Evolutionary conservation across 2,797 vertebrate genomes (phyloP), one percentile per base, ranked within the genome.

Genomic region (Sternotherus odoratus): DNA sequence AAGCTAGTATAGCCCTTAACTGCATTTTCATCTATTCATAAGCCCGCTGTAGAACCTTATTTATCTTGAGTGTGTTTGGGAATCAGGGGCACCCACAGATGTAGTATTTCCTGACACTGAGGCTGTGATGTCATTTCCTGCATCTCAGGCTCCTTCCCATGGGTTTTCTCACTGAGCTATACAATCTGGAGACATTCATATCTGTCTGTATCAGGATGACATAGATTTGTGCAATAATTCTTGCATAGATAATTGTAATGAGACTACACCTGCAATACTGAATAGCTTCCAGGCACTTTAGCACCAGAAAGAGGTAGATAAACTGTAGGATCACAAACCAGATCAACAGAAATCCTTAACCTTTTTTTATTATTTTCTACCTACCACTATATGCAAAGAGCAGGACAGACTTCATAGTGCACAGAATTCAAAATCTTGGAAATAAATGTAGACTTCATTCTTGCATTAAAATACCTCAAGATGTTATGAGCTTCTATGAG

Each of bases 321-420:
- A 4, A 60, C 48, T 33, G 48, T 43, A 77, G 8, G 7, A 17
- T n/a, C 3, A 1, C 69, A 21, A 16, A 1, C 51, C 72, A 56
- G 49, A 69, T 57, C 49, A 15, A 12, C 79, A 79, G 0, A 7
- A 16, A 17, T 5, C 1, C 66, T 86, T 72, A 23, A 72, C 23
- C 19, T 50, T 81, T 63, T 63, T 85, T 5, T 74, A 16, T 91
- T 46, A 77, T 51, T 79, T 77, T 83, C 94, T 43, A 87, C 1
- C 0, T 56, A 63, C 81, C 63, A 50, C 4, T 77, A 83, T 46
- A 54, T 66, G 85, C 77, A 21, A 11, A 2, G 8, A 60, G 3
- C 39, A 77, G 23, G 24, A 63, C 26, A 93, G 2, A 89, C 88
- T 53, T 79, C 0, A 5, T 21, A 6, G 8, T 17, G 43, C 12